A percentile compares a stretch with the other conserved stretches of the same genome.
phyloP scores from a whole-genome alignment of 1,140 invertebrate species.

The Achatina immaculata region DNA sequence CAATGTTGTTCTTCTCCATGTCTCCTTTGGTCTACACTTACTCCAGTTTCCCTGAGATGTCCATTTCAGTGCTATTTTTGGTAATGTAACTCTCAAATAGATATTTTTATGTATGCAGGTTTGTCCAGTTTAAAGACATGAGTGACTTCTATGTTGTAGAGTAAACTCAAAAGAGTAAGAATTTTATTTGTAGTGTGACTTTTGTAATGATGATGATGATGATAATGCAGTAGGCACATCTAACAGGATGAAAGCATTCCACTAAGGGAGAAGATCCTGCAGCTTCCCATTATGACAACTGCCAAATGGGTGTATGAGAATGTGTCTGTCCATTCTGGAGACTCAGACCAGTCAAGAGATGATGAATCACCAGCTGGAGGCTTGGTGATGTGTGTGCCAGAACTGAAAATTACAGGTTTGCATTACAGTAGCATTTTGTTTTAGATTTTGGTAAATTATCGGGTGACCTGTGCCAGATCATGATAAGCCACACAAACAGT shows the following conservation, averaged over 20 bases:
- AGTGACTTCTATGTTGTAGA: no score
- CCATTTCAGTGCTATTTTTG: no score
- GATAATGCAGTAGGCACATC: no score
- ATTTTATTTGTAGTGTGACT: no score
- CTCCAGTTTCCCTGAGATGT: no score
- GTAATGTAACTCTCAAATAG: no score
- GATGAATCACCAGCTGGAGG: background rate
- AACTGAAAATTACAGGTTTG: constrained; percentile 19
- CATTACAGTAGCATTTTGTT: background rate
- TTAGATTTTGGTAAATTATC: background rate
- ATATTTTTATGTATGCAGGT: no score
- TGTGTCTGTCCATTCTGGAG: background rate
- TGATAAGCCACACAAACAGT: background rate
- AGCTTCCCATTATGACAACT: constrained; percentile 26
- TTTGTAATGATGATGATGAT: no score
- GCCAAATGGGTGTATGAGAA: background rate
- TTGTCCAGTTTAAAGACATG: no score
- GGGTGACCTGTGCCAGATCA: background rate
- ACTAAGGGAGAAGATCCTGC: constrained; percentile 2
- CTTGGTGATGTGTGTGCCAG: constrained; percentile 31
- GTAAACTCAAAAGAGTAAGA: no score
- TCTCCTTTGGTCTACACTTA: no score
- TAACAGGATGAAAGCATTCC: constrained; percentile 8
- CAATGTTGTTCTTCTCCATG: no score
- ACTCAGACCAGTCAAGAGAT: background rate